Conservation (phyloP, 2,797 vertebrate species). For the Halcyon smyrnensis region DNA sequence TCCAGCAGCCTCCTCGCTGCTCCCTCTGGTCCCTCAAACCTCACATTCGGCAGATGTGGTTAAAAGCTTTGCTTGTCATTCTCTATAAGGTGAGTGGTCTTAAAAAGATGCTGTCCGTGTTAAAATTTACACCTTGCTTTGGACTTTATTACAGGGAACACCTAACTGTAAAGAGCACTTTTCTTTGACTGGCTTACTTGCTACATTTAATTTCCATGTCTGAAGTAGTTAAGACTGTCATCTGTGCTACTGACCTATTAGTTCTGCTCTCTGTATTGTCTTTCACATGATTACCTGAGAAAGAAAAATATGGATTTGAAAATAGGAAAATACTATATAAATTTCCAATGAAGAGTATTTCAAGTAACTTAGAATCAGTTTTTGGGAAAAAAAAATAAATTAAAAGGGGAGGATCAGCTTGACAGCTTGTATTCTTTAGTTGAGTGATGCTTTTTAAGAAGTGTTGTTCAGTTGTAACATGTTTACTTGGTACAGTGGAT, state of each 20-base stretch:
- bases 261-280: not conserved
- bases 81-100: conserved; percentile 92
- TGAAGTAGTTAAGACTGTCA: not conserved
- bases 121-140: not conserved
- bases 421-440: not conserved
- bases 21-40: conserved; percentile 96
- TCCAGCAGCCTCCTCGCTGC: conserved; percentile 97
- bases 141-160: not conserved
- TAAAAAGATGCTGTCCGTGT: not conserved
- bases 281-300: not conserved
- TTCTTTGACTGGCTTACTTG: not conserved
- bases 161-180: not conserved
- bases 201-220: not conserved
- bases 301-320: not conserved
- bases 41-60: conserved; percentile 98
- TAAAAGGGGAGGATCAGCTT: not conserved
- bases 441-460: not conserved
- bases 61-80: conserved; percentile 95
- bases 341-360: not conserved
- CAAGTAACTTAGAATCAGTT: not conserved
- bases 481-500: not conserved
- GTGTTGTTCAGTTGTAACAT: not conserved
- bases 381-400: not conserved
- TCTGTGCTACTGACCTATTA: not conserved
- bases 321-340: not conserved